phyloP scores from a whole-genome alignment of 2,888 invertebrate species.

The Drosophila greeni region DNA sequence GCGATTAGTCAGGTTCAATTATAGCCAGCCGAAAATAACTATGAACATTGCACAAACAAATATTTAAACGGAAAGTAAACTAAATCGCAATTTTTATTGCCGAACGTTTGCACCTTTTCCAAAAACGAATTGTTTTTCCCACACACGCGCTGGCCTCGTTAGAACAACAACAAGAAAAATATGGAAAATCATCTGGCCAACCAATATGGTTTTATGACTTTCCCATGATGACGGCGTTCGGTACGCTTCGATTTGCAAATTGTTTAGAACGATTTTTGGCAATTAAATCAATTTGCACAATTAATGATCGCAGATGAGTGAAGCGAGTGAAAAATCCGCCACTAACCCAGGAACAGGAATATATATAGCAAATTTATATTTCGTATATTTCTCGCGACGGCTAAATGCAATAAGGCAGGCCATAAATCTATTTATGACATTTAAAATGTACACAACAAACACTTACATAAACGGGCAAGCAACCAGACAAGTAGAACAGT shows the following conservation, averaged over 20 bases:
- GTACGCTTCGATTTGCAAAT: conserved; percentile 34
- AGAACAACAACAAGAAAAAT: not conserved
- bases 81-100: conserved; percentile 38
- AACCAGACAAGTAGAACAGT: conserved; percentile 9
- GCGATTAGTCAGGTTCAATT: conserved; percentile 36
- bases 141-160: conserved; percentile 24
- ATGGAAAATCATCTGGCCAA: conserved; percentile 39
- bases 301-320: conserved; percentile 56
- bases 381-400: conserved; percentile 20
- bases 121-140: conserved; percentile 32
- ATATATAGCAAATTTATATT: too few relatives aligned
- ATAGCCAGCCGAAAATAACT: conserved; percentile 34
- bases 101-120: conserved; percentile 36
- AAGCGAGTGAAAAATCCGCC: conserved; percentile 23
- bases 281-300: conserved; percentile 69
- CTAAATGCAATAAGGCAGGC: conserved; percentile 59
- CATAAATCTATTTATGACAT: conserved; percentile 72
- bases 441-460: conserved; percentile 56
- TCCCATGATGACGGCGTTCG: conserved; percentile 51
- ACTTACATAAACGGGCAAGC: conserved; percentile 32
- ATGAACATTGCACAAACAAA: conserved; percentile 36
- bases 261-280: conserved; percentile 57
- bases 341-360: not conserved
- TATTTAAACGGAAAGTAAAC: conserved; percentile 38
- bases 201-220: conserved; percentile 58